Base-by-base conservation (phyloP, 2,888 invertebrate species). In the Ditula angustiorana region DNA sequence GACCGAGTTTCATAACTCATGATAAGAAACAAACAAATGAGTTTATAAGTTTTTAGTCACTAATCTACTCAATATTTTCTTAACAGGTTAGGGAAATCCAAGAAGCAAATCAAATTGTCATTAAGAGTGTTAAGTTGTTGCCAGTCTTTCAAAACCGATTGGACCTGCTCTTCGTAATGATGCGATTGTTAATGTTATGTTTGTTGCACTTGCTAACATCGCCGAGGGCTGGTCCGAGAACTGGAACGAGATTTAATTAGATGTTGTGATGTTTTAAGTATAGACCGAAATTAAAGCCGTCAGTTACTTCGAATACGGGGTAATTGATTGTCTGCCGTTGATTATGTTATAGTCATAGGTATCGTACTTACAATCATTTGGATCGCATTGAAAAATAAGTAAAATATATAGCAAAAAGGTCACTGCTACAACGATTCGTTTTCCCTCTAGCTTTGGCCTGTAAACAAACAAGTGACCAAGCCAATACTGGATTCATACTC, bases 61-160 rank as follows among this genome's bases (percentile, higher is more conserved):
- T n/a, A 41, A 19, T 19, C 35, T 16, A 19, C 8, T 35, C 16
- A 7, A 7, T 30, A 37, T 37, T 55, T 50, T 11, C 13, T 10
- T 56, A 44, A 57, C 23, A 44, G 30, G 11, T 46, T 26, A 41
- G 4, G 19, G 21, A 21, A 37, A 46, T 5, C n/a, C 3, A 56
- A 11, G 33, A 5, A 21, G 37, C 41, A 2, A 26, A 53, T 28
- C 35, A 33, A 53, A 47, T 35, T 55, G 53, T 64, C 47, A 60
- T 59, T 47, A 59, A 30, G 52, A 47, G 35, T 26, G 44, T 61
- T 35, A 23, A 33, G 53, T 56, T 19, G 30, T 33, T n/a, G n/a
- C n/a, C n/a, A 21, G 23, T 2, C 41, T 59, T 59, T 28, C 44
- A 47, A 64, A 59, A 59, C 24, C 19, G 33, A 53, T 64, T 64